These are phyloP conservation scores for Solenopsis invicta DNA, from an alignment of 1,140 invertebrate genomes.

Conservation along the genomic window DNA sequence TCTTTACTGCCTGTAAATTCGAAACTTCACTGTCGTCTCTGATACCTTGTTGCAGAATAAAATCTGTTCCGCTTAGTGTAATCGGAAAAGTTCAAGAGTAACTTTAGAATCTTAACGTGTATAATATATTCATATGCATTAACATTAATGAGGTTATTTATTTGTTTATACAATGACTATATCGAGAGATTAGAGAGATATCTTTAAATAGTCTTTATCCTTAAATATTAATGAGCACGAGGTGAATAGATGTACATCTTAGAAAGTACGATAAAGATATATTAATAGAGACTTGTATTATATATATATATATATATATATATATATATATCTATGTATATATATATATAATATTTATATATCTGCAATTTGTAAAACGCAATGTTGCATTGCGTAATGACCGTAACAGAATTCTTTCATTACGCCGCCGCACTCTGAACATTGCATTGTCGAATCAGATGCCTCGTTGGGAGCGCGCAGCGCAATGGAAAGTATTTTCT, in stretches of 20 bases:
- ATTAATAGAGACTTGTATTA: conserved; percentile 56
- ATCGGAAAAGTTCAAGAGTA: conserved; percentile 70
- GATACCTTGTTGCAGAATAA: conserved; percentile 71
- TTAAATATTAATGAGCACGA: conserved; percentile 83
- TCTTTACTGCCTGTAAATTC: conserved; percentile 62
- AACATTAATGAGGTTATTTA: conserved; percentile 75
- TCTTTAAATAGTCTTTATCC: conserved; percentile 74
- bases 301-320: conserved; percentile 28
- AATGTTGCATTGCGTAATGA: conserved; percentile 62
- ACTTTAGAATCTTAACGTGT: conserved; percentile 66
- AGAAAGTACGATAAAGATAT: conserved; percentile 78
- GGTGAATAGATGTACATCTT: conserved; percentile 82
- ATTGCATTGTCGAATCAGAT: not conserved
- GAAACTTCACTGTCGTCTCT: conserved; percentile 70
- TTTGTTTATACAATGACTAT: conserved; percentile 72
- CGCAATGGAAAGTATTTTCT: conserved; percentile 21
- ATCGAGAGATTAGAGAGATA: conserved; percentile 74
- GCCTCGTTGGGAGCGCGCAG: conserved; percentile 16
- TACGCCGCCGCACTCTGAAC: conserved; percentile 3
- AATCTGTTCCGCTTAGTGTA: conserved; percentile 71
- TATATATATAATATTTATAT: conserved; percentile 50
- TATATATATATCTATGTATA: conserved; percentile 58
- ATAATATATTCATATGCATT: conserved; percentile 65
- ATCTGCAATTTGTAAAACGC: conserved; percentile 61
- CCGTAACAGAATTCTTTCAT: conserved; percentile 32